Evolutionary conservation across 53 echinoderm and acorn worm genomes (phyloP).

Genomic region (Actinopyga echinites): DNA sequence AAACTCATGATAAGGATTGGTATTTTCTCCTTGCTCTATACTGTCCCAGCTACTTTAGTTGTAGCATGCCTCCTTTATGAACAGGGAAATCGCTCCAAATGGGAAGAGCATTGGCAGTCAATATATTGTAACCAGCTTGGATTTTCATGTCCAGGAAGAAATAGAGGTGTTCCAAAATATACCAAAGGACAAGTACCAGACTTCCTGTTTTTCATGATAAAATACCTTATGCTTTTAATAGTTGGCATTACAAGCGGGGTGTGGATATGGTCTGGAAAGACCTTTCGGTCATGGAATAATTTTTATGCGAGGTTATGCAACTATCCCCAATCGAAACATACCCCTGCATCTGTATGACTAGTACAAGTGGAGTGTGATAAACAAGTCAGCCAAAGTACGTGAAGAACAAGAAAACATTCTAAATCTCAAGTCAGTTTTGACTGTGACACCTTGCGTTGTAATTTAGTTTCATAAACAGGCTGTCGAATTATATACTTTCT

Average conservation of each 20-base stretch:
- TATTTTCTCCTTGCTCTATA: constrained; percentile 94
- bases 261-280: constrained; percentile 99
- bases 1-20: constrained; percentile 99
- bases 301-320: constrained; percentile 88
- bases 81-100: constrained; percentile 74
- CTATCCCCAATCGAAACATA: constrained; percentile 62
- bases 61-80: constrained; percentile 96
- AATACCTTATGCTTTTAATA: constrained; percentile 97
- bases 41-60: constrained; percentile 93
- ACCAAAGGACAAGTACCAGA: constrained; percentile 60
- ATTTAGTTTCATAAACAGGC: too few relatives aligned
- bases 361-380: background rate
- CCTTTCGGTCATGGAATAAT: constrained; percentile 89
- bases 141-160: constrained; percentile 61
- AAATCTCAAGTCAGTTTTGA: too few relatives aligned
- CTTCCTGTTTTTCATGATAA: constrained; percentile 98
- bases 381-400: background rate
- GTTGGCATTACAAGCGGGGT: constrained; percentile 98
- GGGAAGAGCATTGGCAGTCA: constrained; percentile 72
- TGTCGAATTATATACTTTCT: too few relatives aligned
- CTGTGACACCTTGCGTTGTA: too few relatives aligned
- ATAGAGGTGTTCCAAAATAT: background rate
- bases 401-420: too few relatives aligned
- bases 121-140: constrained; percentile 60
- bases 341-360: constrained; percentile 69